These are phyloP conservation scores for Lycaon pictus DNA, from an alignment of 2,113 vertebrate species.

Conservation along the genomic window DNA sequence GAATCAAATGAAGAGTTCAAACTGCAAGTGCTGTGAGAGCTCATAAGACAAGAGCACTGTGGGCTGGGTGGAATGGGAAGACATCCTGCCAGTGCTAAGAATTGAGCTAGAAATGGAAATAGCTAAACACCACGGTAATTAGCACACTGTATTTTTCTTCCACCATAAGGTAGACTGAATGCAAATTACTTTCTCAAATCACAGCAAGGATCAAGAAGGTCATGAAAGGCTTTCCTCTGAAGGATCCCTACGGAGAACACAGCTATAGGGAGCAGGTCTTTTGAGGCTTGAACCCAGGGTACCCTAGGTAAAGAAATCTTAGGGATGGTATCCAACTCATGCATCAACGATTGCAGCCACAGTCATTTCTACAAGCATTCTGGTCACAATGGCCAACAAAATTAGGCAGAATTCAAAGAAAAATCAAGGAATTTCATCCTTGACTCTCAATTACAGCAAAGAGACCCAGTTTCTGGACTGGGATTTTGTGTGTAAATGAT, in stretches of 20 bases:
- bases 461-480: neutral
- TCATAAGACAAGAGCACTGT: neutral
- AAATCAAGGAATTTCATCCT: neutral
- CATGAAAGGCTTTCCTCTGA: neutral
- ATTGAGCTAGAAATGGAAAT: slow-evolving; percentile 6
- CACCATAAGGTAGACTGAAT: neutral
- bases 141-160: neutral
- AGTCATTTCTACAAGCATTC: neutral
- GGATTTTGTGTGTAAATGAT: neutral
- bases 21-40: neutral
- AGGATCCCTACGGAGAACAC: neutral
- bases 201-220: neutral
- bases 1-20: slow-evolving; percentile 27
- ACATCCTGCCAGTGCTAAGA: neutral
- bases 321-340: neutral
- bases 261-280: neutral
- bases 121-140: slow-evolving; percentile 16
- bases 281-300: neutral
- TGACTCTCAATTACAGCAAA: neutral
- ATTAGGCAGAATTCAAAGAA: slow-evolving; percentile 33
- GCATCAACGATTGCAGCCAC: neutral
- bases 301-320: neutral
- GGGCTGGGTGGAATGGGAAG: neutral
- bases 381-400: neutral
- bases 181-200: neutral